Conservation (phyloP, 2,888 invertebrate species). For the Lathronympha strigana region DNA sequence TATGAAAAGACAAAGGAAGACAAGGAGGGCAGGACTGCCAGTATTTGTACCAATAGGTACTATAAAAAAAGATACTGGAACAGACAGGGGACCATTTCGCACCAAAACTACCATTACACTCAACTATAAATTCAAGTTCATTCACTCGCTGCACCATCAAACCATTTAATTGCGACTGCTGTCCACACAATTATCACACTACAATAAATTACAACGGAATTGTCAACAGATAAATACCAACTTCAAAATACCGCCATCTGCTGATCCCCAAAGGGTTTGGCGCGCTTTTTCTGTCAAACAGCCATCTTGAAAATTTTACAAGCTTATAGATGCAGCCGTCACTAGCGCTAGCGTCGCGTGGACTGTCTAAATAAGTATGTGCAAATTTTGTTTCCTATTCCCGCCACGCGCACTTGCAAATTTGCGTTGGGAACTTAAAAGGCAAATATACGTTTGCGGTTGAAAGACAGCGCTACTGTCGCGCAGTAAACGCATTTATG, state of each 20-base stretch:
- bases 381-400: not conserved
- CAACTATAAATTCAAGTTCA: slow-evolving; percentile 16
- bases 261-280: slow-evolving; percentile 80
- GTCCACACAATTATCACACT: slow-evolving; percentile 74
- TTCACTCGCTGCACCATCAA: slow-evolving; percentile 27
- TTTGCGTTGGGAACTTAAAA: slow-evolving; percentile 10
- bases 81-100: too few relatives aligned
- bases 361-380: not conserved
- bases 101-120: not conserved
- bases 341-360: slow-evolving; percentile 1
- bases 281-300: slow-evolving; percentile 71
- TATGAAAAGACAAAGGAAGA: too few relatives aligned
- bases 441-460: slow-evolving; percentile 6
- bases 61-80: too few relatives aligned
- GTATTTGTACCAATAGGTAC: too few relatives aligned
- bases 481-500: not conserved
- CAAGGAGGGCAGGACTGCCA: too few relatives aligned
- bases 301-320: slow-evolving; percentile 62
- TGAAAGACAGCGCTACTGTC: not conserved
- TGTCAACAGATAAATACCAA: slow-evolving; percentile 69
- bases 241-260: slow-evolving; percentile 79
- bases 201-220: slow-evolving; percentile 75
- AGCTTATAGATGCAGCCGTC: not conserved
- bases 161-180: slow-evolving; percentile 43
- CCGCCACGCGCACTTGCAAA: not conserved